A percentile compares a stretch with the other conserved stretches of the same genome.
These are phyloP conservation scores for Trisateles emortualis DNA, from an alignment of 2,888 invertebrate species.

Conservation along the genomic window DNA sequence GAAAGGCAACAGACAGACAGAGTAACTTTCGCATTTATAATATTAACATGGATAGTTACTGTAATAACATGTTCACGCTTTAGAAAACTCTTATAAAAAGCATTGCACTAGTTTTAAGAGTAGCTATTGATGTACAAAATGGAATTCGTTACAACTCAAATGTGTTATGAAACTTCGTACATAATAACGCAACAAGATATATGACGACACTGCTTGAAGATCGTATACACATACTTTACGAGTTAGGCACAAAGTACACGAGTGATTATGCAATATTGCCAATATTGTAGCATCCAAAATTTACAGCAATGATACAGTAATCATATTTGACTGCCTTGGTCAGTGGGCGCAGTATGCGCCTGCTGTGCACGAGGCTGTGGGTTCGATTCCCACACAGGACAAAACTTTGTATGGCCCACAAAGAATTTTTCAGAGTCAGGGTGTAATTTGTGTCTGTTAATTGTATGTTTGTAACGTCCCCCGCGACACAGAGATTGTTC, in stretches of 20 bases:
- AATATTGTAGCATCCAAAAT: neutral
- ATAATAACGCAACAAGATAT: constrained; percentile 15
- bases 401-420: too few species aligned
- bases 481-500: too few species aligned
- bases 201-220: constrained; percentile 12
- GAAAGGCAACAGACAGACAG: too few species aligned
- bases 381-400: too few species aligned
- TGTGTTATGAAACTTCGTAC: constrained; percentile 13
- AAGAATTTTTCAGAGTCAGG: too few species aligned
- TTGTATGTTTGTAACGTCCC: too few species aligned
- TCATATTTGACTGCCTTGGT: too few species aligned
- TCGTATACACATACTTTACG: constrained; percentile 9
- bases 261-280: neutral
- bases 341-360: too few species aligned
- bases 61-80: neutral
- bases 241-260: neutral
- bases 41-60: neutral
- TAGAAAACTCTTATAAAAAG: constrained; percentile 1
- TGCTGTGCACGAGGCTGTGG: too few species aligned
- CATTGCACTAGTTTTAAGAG: constrained; percentile 5
- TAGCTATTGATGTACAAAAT: constrained; percentile 8
- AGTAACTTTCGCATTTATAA: too few species aligned
- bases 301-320: too few species aligned
- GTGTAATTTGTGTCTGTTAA: too few species aligned
- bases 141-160: constrained; percentile 7